Percentiles rank a stretch among this genome's conserved stretches.
Conservation (phyloP, 2,888 invertebrate genomes). For the Esperia sulphurella region DNA sequence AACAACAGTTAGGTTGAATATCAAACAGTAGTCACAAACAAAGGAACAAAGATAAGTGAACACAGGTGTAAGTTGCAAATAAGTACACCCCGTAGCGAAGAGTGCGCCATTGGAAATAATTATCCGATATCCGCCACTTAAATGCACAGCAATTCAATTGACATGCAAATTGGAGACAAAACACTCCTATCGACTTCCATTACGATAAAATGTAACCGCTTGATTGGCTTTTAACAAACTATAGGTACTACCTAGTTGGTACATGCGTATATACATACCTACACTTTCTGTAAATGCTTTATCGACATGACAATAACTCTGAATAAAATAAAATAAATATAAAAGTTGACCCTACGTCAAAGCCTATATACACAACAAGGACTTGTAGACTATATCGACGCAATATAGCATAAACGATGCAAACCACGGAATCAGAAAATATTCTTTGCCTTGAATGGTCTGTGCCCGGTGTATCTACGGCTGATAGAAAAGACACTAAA, state of each 20-base stretch:
- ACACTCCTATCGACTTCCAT: not conserved
- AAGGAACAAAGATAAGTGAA: constrained; percentile 8
- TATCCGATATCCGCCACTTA: constrained; percentile 10
- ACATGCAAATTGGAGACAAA: not conserved
- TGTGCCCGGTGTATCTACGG: too few species aligned
- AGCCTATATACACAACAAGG: too few species aligned
- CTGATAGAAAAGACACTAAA: too few species aligned
- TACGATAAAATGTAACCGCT: not conserved
- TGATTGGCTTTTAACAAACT: not conserved
- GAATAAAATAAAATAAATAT: too few species aligned
- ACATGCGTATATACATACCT: not conserved
- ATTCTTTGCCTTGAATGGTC: too few species aligned
- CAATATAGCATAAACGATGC: too few species aligned
- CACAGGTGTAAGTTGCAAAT: constrained; percentile 12
- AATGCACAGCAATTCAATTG: not conserved
- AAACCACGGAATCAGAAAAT: too few species aligned
- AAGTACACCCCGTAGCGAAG: constrained; percentile 1
- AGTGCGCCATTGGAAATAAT: constrained; percentile 9
- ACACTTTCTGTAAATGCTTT: not conserved
- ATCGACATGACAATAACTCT: too few species aligned
- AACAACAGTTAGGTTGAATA: not conserved
- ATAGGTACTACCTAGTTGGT: not conserved
- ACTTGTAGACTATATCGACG: too few species aligned
- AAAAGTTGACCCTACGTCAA: too few species aligned
- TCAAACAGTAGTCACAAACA: not conserved